Evolutionary conservation across 2,113 vertebrate species (phyloP).

Genomic region (Stegostoma tigrinum): DNA sequence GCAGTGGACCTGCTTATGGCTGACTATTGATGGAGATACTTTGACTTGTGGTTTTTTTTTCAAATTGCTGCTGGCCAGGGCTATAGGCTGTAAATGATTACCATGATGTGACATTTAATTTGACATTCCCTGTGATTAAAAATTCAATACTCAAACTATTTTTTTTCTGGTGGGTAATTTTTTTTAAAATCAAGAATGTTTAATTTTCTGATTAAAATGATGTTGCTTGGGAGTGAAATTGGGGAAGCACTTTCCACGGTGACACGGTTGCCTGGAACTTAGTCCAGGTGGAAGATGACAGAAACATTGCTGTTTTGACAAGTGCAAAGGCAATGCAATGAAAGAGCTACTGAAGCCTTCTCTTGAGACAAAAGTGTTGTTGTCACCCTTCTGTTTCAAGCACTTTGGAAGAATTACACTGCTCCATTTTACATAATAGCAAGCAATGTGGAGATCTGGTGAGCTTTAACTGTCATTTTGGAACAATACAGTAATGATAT

Average conservation of each 20-base stretch:
- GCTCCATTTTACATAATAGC: background rate
- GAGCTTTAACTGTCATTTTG: background rate
- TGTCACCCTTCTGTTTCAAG: background rate
- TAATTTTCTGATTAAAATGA: background rate
- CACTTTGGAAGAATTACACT: background rate
- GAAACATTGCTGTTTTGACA: background rate
- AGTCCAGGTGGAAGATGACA: background rate
- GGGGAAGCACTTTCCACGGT: background rate
- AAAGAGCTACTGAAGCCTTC: background rate
- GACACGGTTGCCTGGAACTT: background rate
- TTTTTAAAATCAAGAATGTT: background rate
- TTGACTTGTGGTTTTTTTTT: no score
- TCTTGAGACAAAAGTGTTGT: background rate
- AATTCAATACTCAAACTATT: background rate
- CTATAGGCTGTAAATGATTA: background rate
- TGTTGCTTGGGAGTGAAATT: background rate
- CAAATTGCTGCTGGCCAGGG: no score
- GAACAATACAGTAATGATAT: background rate
- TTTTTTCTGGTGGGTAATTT: background rate
- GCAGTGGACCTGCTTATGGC: no score
- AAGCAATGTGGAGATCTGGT: background rate
- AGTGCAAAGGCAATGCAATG: background rate
- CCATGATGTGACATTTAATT: background rate
- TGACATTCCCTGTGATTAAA: background rate
- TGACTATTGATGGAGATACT: no score